Conservation (phyloP, 2,888 invertebrate genomes). For the Griposia aprilina region DNA sequence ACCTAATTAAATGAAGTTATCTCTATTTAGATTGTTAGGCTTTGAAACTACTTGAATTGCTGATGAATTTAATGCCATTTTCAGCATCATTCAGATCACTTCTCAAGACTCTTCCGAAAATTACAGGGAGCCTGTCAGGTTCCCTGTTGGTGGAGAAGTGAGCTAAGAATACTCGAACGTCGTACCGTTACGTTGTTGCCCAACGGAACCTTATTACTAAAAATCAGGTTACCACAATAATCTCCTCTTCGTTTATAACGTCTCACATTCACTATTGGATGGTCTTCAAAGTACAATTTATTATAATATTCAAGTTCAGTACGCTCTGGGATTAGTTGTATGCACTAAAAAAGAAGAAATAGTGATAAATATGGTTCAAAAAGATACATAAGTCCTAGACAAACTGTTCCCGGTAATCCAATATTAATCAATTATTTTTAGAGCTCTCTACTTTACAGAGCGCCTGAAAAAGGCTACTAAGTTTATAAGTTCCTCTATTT, state of each 20-base stretch:
- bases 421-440: not conserved
- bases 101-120: too few relatives aligned
- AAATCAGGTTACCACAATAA: not conserved
- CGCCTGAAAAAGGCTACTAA: not conserved
- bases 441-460: not conserved
- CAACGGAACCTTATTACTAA: not conserved
- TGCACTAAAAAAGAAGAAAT: slow-evolving; percentile 22
- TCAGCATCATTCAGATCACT: too few relatives aligned
- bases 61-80: not conserved
- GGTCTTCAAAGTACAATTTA: not conserved
- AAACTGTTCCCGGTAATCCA: not conserved
- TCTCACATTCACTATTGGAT: slow-evolving; percentile 14
- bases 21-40: too few relatives aligned
- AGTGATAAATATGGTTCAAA: not conserved
- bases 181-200: not conserved
- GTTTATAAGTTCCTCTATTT: not conserved
- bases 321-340: slow-evolving; percentile 31
- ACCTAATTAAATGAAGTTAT: too few relatives aligned
- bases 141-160: not conserved
- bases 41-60: not conserved
- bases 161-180: not conserved
- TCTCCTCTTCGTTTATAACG: slow-evolving; percentile 32
- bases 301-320: not conserved
- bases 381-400: not conserved
- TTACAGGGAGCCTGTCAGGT: too few relatives aligned